Conservation (phyloP, 2,113 vertebrate species). For the Lepidothrix coronata region DNA sequence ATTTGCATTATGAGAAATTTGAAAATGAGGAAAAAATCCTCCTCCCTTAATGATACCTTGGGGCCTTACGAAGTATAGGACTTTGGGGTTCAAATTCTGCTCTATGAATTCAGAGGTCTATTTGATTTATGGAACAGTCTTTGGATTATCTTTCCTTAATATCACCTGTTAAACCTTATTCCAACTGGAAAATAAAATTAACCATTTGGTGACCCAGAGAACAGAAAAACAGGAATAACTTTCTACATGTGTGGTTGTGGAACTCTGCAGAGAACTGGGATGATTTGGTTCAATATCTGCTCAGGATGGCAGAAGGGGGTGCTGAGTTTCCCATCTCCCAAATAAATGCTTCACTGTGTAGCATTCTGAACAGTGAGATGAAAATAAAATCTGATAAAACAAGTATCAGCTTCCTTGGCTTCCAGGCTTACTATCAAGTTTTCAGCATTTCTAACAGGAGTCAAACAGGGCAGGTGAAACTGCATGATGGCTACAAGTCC, state of each 20-base stretch:
- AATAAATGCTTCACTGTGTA: not conserved
- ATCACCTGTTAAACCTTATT: not conserved
- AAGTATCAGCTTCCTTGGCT: not conserved
- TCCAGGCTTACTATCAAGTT: not conserved
- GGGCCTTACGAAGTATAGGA: rapidly evolving
- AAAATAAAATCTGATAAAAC: not conserved
- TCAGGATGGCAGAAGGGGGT: not conserved
- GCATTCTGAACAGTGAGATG: not conserved
- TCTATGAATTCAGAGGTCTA: not conserved
- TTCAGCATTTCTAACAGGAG: not conserved
- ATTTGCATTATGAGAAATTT: not conserved
- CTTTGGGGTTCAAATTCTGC: not conserved
- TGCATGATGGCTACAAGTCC: not conserved
- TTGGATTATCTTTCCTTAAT: not conserved
- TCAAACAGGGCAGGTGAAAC: not conserved
- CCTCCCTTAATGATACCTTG: not conserved
- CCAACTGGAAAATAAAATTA: not conserved
- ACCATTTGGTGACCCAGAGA: not conserved
- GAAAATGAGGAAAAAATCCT: not conserved
- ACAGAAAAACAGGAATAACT: not conserved
- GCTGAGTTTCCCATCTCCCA: not conserved
- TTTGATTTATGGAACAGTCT: not conserved
- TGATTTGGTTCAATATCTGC: not conserved
- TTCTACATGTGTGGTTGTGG: rapidly evolving
- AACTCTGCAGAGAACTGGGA: not conserved